Conservation (phyloP, 2,888 invertebrate species). For the Pyrgus malvae region DNA sequence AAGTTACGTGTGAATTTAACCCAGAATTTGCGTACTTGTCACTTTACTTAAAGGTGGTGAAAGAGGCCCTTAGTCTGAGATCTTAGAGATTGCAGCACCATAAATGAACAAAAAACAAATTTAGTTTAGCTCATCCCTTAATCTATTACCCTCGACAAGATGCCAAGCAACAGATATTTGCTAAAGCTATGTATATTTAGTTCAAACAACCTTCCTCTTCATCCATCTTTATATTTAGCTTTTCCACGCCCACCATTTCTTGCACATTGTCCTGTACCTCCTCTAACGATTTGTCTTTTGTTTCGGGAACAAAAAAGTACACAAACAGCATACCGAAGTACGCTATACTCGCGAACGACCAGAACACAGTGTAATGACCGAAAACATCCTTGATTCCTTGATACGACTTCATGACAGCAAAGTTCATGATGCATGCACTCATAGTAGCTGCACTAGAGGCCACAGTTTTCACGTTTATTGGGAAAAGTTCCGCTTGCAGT, state of each 20-base stretch:
- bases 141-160: too few species aligned
- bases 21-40: too few species aligned
- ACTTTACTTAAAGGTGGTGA: too few species aligned
- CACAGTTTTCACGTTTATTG: conserved; percentile 83
- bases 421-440: conserved; percentile 79
- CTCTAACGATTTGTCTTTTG: conserved; percentile 83
- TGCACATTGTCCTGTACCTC: conserved; percentile 82
- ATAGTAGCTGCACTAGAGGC: conserved; percentile 83
- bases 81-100: too few species aligned
- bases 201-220: conserved; percentile 9
- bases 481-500: conserved; percentile 84
- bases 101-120: too few species aligned
- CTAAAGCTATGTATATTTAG: too few species aligned
- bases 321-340: conserved; percentile 82
- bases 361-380: conserved; percentile 82
- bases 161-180: too few species aligned
- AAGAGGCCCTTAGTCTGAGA: too few species aligned
- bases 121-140: too few species aligned
- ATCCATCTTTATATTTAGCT: conserved; percentile 33
- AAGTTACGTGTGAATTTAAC: too few species aligned
- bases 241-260: conserved; percentile 47
- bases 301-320: conserved; percentile 82
- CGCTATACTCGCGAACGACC: conserved; percentile 79
- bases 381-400: conserved; percentile 78
- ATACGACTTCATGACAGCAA: conserved; percentile 82